A percentile compares a stretch with the other conserved stretches of the same genome.
Evolutionary conservation across 2,797 vertebrate species (phyloP).

Genomic region (Notolepis coatsorum): DNA sequence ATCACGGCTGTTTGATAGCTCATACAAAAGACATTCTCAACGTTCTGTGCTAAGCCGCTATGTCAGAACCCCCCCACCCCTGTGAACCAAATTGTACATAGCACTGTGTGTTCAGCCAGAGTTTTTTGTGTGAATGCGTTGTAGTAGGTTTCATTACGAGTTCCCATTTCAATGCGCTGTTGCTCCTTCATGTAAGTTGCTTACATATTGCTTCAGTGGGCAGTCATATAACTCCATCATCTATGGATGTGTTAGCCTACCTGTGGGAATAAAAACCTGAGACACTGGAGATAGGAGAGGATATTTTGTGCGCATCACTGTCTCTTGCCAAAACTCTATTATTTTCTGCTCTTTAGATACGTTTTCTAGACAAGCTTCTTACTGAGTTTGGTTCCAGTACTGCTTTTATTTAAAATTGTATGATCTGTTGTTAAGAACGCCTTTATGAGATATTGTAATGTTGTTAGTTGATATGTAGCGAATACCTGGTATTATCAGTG

Average conservation of each 20-base stretch:
- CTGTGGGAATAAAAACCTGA: constrained; percentile 14
- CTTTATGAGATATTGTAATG: constrained; percentile 75
- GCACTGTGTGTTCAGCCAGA: constrained; percentile 49
- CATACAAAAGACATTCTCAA: constrained; percentile 42
- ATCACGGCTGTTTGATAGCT: constrained; percentile 56
- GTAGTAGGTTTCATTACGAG: constrained; percentile 58
- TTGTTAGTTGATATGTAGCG: constrained; percentile 79
- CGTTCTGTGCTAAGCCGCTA: constrained; percentile 59
- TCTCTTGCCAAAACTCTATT: constrained; percentile 54
- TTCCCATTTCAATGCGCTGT: constrained; percentile 3
- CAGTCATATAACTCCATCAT: constrained; percentile 53
- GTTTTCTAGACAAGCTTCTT: constrained; percentile 52
- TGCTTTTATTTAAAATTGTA: constrained; percentile 51
- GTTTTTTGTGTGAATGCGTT: constrained; percentile 62
- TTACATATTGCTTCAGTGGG: constrained; percentile 55
- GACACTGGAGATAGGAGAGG: constrained; percentile 39
- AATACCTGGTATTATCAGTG: constrained; percentile 75
- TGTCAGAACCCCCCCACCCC: constrained; percentile 44
- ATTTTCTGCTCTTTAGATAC: constrained; percentile 49
- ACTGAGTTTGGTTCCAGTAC: constrained; percentile 36
- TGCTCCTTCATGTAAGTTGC: constrained; percentile 20
- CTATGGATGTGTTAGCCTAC: background rate
- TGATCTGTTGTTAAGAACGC: constrained; percentile 68
- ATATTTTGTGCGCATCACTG: constrained; percentile 36
- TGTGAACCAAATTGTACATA: constrained; percentile 73